Base-by-base conservation (phyloP, 1,140 invertebrate species). In the Sycophaga agraensis region DNA sequence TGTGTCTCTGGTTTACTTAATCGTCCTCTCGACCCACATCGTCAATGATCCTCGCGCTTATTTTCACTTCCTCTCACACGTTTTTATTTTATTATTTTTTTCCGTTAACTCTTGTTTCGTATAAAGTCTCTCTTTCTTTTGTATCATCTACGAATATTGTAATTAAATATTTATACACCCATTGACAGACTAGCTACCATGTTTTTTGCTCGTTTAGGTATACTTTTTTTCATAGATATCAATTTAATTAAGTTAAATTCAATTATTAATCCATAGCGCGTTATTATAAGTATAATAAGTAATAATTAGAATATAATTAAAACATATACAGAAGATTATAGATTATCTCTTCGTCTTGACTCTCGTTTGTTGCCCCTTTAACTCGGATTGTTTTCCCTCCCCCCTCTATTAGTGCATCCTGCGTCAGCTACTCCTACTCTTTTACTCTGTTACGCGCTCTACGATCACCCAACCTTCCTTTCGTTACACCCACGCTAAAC, bases 241-340 rank as follows among this genome's bases (percentile, higher is more conserved):
- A 73, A 72, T 79, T 71, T 72, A 75, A 76, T 73, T 72, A 70
- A 70, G 50, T 54, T 73, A 68, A 68, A 72, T 66, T 69, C 68
- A 63, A 68, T 74, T 76, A 76, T 77, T 76, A 78, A 78, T 77
- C 69, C 71, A 75, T 76, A 77, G 73, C 49, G 40, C 58, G 49
- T 71, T 74, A 73, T 77, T 78, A 76, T 68, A 74, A 75, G 71
- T 76, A 78, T 73, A 69, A 76, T 77, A 76, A 78, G 74, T 72
- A 73, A 77, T 79, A 70, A 77, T 76, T 74, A 69, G 64, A 78
- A 76, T 67, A 69, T 73, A 79, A 79, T 77, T 67, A 76, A 78
- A 78, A 78, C 74, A 78, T 78, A 74, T 78, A 78, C 72, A 75
- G 75, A 79, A 79, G 76, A 76, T 77, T 78, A 74, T 75, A 74